These are phyloP conservation scores for Babyrousa celebensis DNA, from an alignment of 2,797 vertebrate genomes.

Conservation along the genomic window DNA sequence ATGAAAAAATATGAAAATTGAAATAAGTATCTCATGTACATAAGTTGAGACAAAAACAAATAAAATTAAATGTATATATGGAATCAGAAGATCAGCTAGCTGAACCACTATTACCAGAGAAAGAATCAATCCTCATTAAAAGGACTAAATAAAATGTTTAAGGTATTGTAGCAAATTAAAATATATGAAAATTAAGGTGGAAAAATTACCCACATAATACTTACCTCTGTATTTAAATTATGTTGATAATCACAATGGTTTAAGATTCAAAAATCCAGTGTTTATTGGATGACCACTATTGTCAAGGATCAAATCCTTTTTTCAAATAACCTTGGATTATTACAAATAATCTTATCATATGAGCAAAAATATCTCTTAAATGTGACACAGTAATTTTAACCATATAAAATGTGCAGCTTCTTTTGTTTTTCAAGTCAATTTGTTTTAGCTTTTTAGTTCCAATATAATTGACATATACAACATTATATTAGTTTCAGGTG, in stretches of 20 bases:
- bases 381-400: conserved; percentile 30
- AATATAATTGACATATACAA: neutral
- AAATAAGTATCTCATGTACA: neutral
- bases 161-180: conserved; percentile 45
- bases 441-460: neutral
- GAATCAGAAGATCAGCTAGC: neutral
- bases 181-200: conserved; percentile 48
- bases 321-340: conserved; percentile 11
- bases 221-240: conserved; percentile 68
- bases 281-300: conserved; percentile 3
- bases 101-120: neutral
- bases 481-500: neutral
- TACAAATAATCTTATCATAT: neutral
- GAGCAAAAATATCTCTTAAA: conserved; percentile 39
- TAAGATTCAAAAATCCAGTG: conserved; percentile 53
- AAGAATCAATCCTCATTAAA: conserved; percentile 39
- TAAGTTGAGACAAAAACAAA: conserved; percentile 42
- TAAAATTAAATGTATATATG: neutral
- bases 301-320: conserved; percentile 38
- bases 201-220: conserved; percentile 48
- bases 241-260: conserved; percentile 13
- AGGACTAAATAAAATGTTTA: neutral
- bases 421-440: conserved; percentile 39
- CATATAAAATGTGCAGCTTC: conserved; percentile 19
- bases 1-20: neutral